A percentile compares a stretch with the other conserved stretches of the same genome.
These are phyloP conservation scores for Mustela lutreola DNA, from an alignment of 2,113 vertebrate species.

Conservation along the genomic window DNA sequence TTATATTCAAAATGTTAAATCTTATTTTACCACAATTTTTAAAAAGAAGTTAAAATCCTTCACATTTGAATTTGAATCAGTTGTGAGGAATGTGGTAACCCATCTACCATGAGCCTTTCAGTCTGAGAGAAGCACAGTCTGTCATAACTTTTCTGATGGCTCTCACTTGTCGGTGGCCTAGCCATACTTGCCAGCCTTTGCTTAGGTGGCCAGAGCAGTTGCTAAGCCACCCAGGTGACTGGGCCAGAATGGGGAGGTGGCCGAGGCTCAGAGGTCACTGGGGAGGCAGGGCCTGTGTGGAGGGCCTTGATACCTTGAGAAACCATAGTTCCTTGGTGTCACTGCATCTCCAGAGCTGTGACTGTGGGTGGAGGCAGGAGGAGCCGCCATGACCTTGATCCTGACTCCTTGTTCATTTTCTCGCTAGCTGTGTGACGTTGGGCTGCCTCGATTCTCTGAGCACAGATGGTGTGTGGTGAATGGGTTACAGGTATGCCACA, in stretches of 20 bases:
- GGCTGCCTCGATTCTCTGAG: slow-evolving; percentile 57
- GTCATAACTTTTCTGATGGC: background rate
- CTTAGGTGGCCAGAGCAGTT: background rate
- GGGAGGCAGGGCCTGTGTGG: background rate
- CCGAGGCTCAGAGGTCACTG: background rate
- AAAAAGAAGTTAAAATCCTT: background rate
- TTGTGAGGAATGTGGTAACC: background rate
- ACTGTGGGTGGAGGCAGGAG: background rate
- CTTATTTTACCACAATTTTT: background rate
- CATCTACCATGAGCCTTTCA: background rate
- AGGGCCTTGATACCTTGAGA: background rate
- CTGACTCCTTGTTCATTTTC: slow-evolving; percentile 64
- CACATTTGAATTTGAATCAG: background rate
- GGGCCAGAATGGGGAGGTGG: background rate
- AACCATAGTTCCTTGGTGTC: background rate
- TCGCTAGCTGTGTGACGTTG: slow-evolving; percentile 63
- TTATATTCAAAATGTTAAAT: background rate
- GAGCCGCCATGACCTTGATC: background rate
- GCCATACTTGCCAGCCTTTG: background rate
- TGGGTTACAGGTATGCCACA: slow-evolving; percentile 63
- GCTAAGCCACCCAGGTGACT: background rate
- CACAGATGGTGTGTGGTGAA: slow-evolving; percentile 56
- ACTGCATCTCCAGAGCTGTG: background rate
- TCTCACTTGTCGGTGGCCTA: background rate
- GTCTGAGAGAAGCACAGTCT: background rate